Conservation (phyloP, 1,140 invertebrate genomes). For the Macrotrachela quadricornifera region DNA sequence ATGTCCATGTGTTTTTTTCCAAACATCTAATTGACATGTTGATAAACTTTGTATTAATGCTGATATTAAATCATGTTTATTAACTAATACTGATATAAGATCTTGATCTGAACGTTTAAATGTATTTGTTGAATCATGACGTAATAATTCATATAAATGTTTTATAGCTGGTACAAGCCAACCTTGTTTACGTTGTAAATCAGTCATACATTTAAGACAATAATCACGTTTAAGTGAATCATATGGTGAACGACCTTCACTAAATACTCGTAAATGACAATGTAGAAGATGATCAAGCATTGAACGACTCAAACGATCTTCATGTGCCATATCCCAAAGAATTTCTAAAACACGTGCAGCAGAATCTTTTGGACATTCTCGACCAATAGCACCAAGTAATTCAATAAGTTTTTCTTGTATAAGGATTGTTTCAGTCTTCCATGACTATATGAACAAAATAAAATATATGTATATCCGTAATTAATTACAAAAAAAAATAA, state of each 20-base stretch:
- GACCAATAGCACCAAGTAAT: constrained; percentile 35
- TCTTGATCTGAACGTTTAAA: too few relatives aligned
- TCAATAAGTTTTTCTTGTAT: constrained; percentile 32
- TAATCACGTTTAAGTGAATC: not conserved
- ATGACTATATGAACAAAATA: constrained; percentile 21
- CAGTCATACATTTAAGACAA: too few relatives aligned
- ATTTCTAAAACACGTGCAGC: constrained; percentile 25
- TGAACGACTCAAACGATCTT: constrained; percentile 24
- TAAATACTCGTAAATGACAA: constrained; percentile 34
- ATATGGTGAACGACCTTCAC: constrained; percentile 33
- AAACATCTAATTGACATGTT: too few relatives aligned
- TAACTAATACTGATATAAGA: too few relatives aligned
- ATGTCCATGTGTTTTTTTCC: constrained; percentile 12
- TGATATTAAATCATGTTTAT: too few relatives aligned
- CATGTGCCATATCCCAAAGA: constrained; percentile 34
- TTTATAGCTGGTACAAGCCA: too few relatives aligned
- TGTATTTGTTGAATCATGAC: too few relatives aligned
- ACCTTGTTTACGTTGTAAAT: too few relatives aligned
- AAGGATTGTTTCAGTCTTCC: constrained; percentile 30
- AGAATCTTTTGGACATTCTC: constrained; percentile 24
- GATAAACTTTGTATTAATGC: too few relatives aligned
- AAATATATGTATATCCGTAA: not conserved
- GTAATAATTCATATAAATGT: too few relatives aligned
- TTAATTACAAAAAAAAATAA: not conserved
- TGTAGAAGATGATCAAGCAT: constrained; percentile 33